Evolutionary conservation across 2,797 vertebrate genomes (phyloP).

Genomic region (Acropternis orthonyx): DNA sequence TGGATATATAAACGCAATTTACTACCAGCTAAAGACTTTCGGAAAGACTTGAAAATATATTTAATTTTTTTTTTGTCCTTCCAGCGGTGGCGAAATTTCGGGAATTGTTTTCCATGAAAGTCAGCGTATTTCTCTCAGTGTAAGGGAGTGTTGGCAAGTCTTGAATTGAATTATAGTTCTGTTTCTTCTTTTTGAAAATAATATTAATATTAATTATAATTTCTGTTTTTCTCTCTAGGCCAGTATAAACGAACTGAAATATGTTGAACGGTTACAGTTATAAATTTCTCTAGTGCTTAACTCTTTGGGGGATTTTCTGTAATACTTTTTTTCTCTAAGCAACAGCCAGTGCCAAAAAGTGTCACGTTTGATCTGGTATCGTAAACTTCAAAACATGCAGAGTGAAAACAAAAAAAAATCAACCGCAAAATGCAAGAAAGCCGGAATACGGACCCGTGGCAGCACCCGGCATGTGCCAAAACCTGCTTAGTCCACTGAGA

Average conservation of each 20-base stretch:
- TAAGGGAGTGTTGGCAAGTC: conserved; percentile 50
- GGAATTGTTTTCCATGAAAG: conserved; percentile 55
- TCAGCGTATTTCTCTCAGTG: conserved; percentile 45
- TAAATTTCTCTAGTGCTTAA: conserved; percentile 54
- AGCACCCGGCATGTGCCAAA: conserved; percentile 15
- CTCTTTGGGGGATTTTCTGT: neutral
- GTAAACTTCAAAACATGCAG: conserved; percentile 30
- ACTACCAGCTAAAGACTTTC: conserved; percentile 60
- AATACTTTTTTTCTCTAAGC: neutral
- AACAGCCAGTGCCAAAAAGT: conserved; percentile 38
- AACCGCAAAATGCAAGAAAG: conserved; percentile 16
- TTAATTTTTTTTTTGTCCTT: conserved; percentile 63
- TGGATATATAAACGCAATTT: conserved; percentile 54
- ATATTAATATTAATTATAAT: conserved; percentile 36
- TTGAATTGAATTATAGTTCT: conserved; percentile 56
- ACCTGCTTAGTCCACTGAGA: neutral
- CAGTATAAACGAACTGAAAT: conserved; percentile 74
- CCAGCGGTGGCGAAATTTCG: conserved; percentile 51
- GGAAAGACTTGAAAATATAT: conserved; percentile 80
- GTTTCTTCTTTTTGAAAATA: conserved; percentile 67
- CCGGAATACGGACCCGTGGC: conserved; percentile 18
- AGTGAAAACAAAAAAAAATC: neutral
- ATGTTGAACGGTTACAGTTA: conserved; percentile 38
- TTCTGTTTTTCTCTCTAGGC: conserved; percentile 67
- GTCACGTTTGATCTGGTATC: conserved; percentile 42